phyloP scores from a whole-genome alignment of 37 sponge, comb jelly and placozoan genomes.

The Petrosia ficiformis region DNA sequence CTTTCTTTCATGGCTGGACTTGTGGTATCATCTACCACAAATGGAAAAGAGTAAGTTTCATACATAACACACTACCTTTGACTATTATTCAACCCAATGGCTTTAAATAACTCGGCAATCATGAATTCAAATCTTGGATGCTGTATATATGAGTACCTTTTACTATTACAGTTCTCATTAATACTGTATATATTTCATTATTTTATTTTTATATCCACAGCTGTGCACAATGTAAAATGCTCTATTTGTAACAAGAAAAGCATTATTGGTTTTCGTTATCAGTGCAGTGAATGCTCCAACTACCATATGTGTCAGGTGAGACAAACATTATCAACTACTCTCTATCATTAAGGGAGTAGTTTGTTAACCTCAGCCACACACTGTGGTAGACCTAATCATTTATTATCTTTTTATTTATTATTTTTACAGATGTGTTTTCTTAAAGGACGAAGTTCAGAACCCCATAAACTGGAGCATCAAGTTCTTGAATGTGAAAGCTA shows the following conservation, averaged over 20 bases:
- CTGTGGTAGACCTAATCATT: no score
- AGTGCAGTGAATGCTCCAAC: constrained; percentile 42
- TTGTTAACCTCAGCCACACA: no score
- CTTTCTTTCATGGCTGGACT: constrained; percentile 36
- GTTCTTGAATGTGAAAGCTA: neutral
- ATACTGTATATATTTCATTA: neutral
- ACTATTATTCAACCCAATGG: neutral
- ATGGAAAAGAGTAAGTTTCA: constrained; percentile 39
- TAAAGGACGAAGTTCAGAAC: constrained; percentile 24
- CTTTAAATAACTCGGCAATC: neutral
- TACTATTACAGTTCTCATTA: no score
- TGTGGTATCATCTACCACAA: constrained; percentile 24
- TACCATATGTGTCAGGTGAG: constrained; percentile 58
- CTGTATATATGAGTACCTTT: no score
- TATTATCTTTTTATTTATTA: neutral
- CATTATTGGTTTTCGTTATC: constrained; percentile 24
- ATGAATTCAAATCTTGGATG: neutral
- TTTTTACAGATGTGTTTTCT: constrained; percentile 52
- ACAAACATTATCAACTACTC: neutral
- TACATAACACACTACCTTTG: no score
- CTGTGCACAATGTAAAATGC: constrained; percentile 46
- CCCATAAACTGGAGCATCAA: neutral
- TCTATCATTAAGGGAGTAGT: no score
- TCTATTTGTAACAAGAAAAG: constrained; percentile 36
- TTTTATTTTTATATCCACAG: constrained; percentile 2